phyloP scores from a whole-genome alignment of 2,113 vertebrate genomes.

The Oryzias curvinotus region DNA sequence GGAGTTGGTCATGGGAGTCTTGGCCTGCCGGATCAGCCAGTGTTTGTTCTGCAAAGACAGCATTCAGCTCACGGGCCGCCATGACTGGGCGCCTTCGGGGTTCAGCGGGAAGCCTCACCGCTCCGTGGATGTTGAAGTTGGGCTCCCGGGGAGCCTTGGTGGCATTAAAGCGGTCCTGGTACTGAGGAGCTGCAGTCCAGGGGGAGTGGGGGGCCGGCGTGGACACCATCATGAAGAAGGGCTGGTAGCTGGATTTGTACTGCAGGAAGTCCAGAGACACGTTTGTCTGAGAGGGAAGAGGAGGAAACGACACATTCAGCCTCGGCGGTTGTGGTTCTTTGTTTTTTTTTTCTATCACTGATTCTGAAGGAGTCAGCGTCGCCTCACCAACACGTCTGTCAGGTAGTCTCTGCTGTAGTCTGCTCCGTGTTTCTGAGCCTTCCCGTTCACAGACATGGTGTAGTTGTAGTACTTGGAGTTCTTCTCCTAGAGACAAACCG shows the following conservation, averaged over 20 bases:
- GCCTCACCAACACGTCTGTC: constrained; percentile 93
- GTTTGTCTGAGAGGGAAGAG: constrained; percentile 82
- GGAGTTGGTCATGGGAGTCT: constrained; percentile 95
- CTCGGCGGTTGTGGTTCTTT: neutral
- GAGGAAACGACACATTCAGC: neutral
- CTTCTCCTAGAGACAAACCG: constrained; percentile 81
- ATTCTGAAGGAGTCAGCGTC: too few species aligned
- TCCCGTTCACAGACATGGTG: constrained; percentile 93
- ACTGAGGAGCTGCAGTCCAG: constrained; percentile 95
- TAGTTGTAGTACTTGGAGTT: constrained; percentile 99
- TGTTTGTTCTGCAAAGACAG: constrained; percentile 87
- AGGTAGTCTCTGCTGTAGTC: constrained; percentile 94
- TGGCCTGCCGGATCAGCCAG: constrained; percentile 97
- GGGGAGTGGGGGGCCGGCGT: constrained; percentile 94
- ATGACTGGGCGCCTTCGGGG: neutral
- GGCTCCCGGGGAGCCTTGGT: constrained; percentile 89
- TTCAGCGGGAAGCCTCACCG: constrained; percentile 66
- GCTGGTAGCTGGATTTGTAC: constrained; percentile 87
- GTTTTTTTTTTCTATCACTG: neutral
- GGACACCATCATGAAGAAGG: constrained; percentile 99
- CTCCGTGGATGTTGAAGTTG: constrained; percentile 93
- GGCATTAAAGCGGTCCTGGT: constrained; percentile 81
- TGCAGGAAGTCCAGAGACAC: constrained; percentile 92
- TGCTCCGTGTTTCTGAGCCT: constrained; percentile 84
- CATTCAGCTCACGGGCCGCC: too few species aligned